Evolutionary conservation across 2,888 invertebrate genomes (phyloP).

Genomic region (Lepeophtheirus nordmannii): DNA sequence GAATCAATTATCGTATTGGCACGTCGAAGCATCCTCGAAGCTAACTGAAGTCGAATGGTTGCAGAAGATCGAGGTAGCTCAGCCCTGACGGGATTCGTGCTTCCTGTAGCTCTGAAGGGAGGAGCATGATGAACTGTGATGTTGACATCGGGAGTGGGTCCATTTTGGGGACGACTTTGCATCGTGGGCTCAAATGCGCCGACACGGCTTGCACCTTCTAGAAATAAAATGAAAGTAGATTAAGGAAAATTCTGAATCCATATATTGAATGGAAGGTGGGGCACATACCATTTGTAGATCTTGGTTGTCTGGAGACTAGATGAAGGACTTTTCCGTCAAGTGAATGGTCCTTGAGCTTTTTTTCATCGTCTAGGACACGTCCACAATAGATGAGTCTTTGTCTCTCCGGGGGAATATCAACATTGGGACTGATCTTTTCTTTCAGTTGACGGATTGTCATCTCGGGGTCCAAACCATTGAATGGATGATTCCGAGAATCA

Average conservation of each 20-base stretch:
- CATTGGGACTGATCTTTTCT: conserved; percentile 55
- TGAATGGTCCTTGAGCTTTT: conserved; percentile 67
- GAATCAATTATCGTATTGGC: conserved; percentile 38
- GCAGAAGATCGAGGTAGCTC: not conserved
- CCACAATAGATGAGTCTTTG: conserved; percentile 89
- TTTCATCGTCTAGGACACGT: conserved; percentile 75
- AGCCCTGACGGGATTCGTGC: not conserved
- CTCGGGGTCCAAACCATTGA: conserved; percentile 63
- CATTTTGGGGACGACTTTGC: too few relatives aligned
- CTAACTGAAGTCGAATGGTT: conserved; percentile 33
- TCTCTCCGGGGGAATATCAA: conserved; percentile 59
- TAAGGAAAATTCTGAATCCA: too few relatives aligned
- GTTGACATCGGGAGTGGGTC: not conserved
- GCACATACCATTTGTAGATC: conserved; percentile 37
- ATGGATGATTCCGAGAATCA: conserved; percentile 68
- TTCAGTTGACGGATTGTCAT: conserved; percentile 69
- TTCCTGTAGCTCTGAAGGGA: conserved; percentile 27
- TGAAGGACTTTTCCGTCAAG: conserved; percentile 83
- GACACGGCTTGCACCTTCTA: too few relatives aligned
- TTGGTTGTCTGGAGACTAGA: conserved; percentile 67
- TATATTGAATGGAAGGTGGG: too few relatives aligned
- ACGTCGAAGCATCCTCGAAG: conserved; percentile 37
- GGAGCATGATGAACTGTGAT: conserved; percentile 8
- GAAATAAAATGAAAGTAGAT: too few relatives aligned
- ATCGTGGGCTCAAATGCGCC: too few relatives aligned